Evolutionary conservation across 2,113 vertebrate genomes (phyloP), one percentile per base, ranked within the genome.

Genomic region (Coryphaenoides rupestris): DNA sequence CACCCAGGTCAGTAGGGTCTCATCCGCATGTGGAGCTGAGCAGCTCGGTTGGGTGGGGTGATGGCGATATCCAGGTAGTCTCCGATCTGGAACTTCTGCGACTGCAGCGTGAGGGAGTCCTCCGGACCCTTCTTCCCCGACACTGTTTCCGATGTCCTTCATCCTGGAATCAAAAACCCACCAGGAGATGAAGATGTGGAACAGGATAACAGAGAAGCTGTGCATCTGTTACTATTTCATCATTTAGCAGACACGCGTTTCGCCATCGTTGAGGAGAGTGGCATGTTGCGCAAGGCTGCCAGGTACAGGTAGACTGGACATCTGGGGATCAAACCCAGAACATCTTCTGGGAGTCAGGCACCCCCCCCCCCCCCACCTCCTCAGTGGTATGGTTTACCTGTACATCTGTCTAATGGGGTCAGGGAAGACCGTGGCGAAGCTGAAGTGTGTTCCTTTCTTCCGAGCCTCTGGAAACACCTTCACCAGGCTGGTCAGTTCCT

Each of bases 51-150:
- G 0, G 96, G 96, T 7, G 95, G 96, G 0, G 97, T 98, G 45
- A 99, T 99, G 0, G 96, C 95, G 72, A 98, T 98, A 66, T 99
- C 97, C 79, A 99, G 80, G 65, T 98, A 98, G 84, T 98, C 96
- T 71, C 97, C 96, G 19, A 98, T 99, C 79, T 98, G 96, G 87
- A 99, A 98, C 58, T 95, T 95, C 81, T 99, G 97, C 1, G 97
- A 99, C 86, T 98, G 96, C 84, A 99, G 55, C 0, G 96, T 98
- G 94, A 99, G 96, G 70, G 95, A 94, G 70, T 99, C 96, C 9
- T 98, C 96, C 16, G 94, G 91, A 22, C 97, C 96, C 76, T 99
- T 99, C 67, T 95, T 90, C 66, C 97, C 96, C 0, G 96, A 98
- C 76, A 98, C 85, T 2, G 52, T 90, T 98, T 70, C 96, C 97